These are phyloP conservation scores for Erynnis tages DNA, from an alignment of 2,888 invertebrate genomes.

Conservation along the genomic window DNA sequence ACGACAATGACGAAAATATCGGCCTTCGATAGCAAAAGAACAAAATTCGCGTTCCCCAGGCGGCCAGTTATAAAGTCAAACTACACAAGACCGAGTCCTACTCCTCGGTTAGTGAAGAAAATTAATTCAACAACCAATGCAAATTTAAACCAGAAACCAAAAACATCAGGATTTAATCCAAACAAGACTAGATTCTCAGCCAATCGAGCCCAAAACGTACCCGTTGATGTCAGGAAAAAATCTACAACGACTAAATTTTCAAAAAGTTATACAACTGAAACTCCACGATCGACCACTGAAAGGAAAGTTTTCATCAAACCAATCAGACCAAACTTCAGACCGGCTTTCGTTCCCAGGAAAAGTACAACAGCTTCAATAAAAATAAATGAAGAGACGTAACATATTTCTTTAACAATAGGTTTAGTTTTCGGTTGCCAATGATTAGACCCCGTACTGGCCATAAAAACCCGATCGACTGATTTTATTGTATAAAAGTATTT, in stretches of 20 bases:
- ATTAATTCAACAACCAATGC: slow-evolving; percentile 48
- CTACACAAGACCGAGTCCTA: slow-evolving; percentile 48
- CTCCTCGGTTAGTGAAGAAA: slow-evolving; percentile 50
- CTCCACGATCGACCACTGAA: slow-evolving; percentile 64
- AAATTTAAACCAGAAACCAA: slow-evolving; percentile 60
- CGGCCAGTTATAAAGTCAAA: slow-evolving; percentile 63
- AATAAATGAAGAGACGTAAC: slow-evolving; percentile 37
- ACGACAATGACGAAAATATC: slow-evolving; percentile 57
- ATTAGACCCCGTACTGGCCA: slow-evolving; percentile 32
- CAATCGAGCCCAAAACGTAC: slow-evolving; percentile 67
- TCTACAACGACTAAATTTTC: slow-evolving; percentile 42
- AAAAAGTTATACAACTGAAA: slow-evolving; percentile 61
- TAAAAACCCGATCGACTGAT: slow-evolving; percentile 29
- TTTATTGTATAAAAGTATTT: slow-evolving; percentile 29
- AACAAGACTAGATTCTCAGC: slow-evolving; percentile 60
- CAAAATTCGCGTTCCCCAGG: slow-evolving; percentile 69
- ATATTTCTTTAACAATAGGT: slow-evolving; percentile 18
- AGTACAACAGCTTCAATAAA: slow-evolving; percentile 45
- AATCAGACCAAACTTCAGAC: slow-evolving; percentile 63
- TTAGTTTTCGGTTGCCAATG: slow-evolving; percentile 24
- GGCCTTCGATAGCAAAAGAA: slow-evolving; percentile 56
- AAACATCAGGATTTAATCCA: slow-evolving; percentile 58
- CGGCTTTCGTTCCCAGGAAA: slow-evolving; percentile 67
- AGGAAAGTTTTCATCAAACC: slow-evolving; percentile 64
- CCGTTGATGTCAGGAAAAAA: slow-evolving; percentile 62